Evolutionary conservation across 1,140 invertebrate genomes (phyloP).

Genomic region (Bombus balteatus): DNA sequence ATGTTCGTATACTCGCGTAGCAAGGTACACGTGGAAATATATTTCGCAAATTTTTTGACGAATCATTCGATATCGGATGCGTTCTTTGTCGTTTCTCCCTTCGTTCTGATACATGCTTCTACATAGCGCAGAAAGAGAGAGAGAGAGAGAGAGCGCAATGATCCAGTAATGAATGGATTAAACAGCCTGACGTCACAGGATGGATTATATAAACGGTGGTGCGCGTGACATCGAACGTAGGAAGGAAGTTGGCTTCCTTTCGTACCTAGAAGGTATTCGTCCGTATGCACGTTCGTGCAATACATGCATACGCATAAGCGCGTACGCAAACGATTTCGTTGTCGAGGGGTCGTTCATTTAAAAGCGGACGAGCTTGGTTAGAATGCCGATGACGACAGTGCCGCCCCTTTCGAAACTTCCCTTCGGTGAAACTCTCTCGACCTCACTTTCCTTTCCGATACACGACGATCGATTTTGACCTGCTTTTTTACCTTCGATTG

Average conservation of each 20-base stretch:
- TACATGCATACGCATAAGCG: not conserved
- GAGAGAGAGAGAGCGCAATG: constrained; percentile 18
- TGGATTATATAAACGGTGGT: constrained; percentile 75
- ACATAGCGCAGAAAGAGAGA: not conserved
- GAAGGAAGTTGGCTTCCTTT: constrained; percentile 77
- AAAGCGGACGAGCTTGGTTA: constrained; percentile 70
- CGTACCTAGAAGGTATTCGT: constrained; percentile 70
- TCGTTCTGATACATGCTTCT: not conserved
- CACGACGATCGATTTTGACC: not conserved
- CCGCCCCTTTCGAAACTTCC: constrained; percentile 62
- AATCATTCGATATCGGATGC: not conserved
- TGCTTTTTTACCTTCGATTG: not conserved
- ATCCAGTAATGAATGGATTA: constrained; percentile 74
- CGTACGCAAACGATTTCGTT: constrained; percentile 54
- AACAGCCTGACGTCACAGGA: constrained; percentile 76
- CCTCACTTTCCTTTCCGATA: not conserved
- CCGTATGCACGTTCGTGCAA: constrained; percentile 43
- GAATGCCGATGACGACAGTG: constrained; percentile 62
- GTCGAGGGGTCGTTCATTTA: constrained; percentile 66
- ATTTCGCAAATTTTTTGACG: no score
- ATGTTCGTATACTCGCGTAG: no score
- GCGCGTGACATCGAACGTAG: constrained; percentile 75
- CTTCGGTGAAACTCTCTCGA: constrained; percentile 4
- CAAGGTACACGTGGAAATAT: no score
- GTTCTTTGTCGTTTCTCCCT: constrained; percentile 4